Evolutionary conservation across 2,888 invertebrate species (phyloP).

Genomic region (Psylliodes chrysocephalus): DNA sequence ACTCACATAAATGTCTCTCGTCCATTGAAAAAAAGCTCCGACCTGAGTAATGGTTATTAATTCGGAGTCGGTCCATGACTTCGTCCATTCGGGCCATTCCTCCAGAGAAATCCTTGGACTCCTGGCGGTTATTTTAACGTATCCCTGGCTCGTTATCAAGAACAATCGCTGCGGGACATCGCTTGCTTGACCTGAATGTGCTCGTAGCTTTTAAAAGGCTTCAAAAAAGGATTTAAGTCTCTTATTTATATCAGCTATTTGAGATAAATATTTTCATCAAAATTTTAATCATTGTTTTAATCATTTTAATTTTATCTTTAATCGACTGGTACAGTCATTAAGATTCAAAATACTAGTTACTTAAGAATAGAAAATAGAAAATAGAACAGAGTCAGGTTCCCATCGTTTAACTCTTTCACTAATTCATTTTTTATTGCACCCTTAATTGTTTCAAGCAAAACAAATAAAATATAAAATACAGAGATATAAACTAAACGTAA

Average conservation of each 20-base stretch:
- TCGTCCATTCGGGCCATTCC: constrained; percentile 39
- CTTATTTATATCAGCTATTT: too few species aligned
- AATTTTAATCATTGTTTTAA: too few species aligned
- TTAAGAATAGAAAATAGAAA: too few species aligned
- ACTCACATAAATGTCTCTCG: constrained; percentile 34
- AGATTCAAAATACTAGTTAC: too few species aligned
- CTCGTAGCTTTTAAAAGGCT: constrained; percentile 46
- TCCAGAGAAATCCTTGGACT: constrained; percentile 54
- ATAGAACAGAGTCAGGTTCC: too few species aligned
- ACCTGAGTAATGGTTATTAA: constrained; percentile 59
- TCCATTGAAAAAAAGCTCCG: constrained; percentile 42
- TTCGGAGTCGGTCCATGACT: constrained; percentile 46
- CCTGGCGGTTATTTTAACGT: constrained; percentile 57
- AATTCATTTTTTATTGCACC: constrained; percentile 23
- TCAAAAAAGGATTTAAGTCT: constrained; percentile 49
- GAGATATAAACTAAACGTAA: constrained; percentile 26
- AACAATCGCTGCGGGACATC: constrained; percentile 60
- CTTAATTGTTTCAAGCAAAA: constrained; percentile 29
- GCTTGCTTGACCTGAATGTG: constrained; percentile 56
- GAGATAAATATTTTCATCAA: too few species aligned
- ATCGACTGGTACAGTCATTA: too few species aligned
- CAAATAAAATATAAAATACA: constrained; percentile 14
- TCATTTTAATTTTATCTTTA: too few species aligned
- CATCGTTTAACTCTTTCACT: background rate
- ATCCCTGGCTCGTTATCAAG: constrained; percentile 58